Percentiles rank a stretch among this genome's conserved stretches.
These are phyloP conservation scores for Sebastes steindachneri DNA, from an alignment of 2,797 vertebrate species.

Conservation along the genomic window DNA sequence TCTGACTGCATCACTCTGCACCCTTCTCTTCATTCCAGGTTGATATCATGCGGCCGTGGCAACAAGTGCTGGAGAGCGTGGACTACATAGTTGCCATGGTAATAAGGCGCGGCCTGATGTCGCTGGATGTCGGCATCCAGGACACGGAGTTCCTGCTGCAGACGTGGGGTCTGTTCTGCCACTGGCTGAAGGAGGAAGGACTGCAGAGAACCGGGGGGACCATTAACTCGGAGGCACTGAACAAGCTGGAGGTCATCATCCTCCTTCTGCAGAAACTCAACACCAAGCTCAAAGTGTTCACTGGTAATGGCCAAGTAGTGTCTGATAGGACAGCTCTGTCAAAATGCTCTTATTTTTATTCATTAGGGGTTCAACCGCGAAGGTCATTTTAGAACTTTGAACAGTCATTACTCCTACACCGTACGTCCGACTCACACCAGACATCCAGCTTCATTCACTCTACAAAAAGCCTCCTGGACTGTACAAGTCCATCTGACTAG, in stretches of 20 bases:
- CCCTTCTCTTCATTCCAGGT: constrained; percentile 79
- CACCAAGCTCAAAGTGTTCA: constrained; percentile 91
- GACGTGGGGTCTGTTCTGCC: constrained; percentile 92
- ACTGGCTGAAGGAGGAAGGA: constrained; percentile 86
- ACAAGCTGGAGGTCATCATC: constrained; percentile 93
- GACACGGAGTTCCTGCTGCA: constrained; percentile 92
- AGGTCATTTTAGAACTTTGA: neutral
- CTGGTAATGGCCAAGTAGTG: constrained; percentile 63
- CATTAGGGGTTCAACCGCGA: neutral
- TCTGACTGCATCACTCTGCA: neutral
- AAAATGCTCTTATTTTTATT: neutral
- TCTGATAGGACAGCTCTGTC: neutral
- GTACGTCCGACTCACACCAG: no score
- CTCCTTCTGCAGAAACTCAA: constrained; percentile 92
- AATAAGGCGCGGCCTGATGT: constrained; percentile 89
- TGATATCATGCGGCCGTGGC: constrained; percentile 94
- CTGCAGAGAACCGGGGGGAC: constrained; percentile 83
- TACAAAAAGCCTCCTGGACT: no score
- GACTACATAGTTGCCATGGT: constrained; percentile 88
- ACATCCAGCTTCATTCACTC: no score
- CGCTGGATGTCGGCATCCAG: constrained; percentile 87
- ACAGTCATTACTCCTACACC: neutral
- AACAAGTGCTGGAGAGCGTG: constrained; percentile 89
- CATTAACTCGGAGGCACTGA: constrained; percentile 88
- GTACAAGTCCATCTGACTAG: no score